Evolutionary conservation across 2,888 invertebrate genomes (phyloP).

Genomic region (Callimorpha dominula): DNA sequence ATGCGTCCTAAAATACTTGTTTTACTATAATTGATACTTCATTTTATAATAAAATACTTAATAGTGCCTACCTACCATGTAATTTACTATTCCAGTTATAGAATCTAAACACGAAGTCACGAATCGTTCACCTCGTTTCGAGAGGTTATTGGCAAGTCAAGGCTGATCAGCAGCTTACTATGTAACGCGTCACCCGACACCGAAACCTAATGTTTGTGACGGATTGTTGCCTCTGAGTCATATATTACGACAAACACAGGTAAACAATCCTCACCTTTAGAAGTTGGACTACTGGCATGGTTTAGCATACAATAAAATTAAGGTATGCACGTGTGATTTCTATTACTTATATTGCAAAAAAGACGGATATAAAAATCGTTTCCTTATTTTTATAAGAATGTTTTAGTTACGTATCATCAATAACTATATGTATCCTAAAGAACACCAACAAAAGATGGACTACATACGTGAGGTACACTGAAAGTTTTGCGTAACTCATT

Average conservation of each 20-base stretch:
- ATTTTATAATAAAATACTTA: constrained; percentile 12
- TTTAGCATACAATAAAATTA: background rate
- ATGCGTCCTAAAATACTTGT: background rate
- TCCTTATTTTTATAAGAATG: constrained; percentile 3
- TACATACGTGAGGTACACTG: background rate
- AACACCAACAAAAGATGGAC: background rate
- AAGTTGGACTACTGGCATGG: background rate
- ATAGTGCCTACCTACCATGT: constrained; percentile 17
- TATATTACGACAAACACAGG: constrained; percentile 15
- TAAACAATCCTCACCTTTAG: constrained; percentile 28
- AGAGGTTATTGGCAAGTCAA: constrained; percentile 62
- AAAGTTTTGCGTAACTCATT: background rate
- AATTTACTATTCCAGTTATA: constrained; percentile 54
- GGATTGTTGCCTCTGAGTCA: constrained; percentile 52
- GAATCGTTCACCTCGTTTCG: constrained; percentile 61
- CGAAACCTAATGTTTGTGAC: constrained; percentile 63
- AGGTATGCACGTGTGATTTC: background rate
- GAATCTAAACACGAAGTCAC: constrained; percentile 57
- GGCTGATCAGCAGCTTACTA: constrained; percentile 64
- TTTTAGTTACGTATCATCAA: constrained; percentile 1
- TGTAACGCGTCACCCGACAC: constrained; percentile 61
- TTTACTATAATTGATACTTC: constrained; percentile 13
- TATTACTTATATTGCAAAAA: background rate
- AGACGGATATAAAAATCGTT: constrained; percentile 1
- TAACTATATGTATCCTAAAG: background rate